phyloP scores from a whole-genome alignment of 2,797 vertebrate genomes.

The Enteromius viviparus region DNA sequence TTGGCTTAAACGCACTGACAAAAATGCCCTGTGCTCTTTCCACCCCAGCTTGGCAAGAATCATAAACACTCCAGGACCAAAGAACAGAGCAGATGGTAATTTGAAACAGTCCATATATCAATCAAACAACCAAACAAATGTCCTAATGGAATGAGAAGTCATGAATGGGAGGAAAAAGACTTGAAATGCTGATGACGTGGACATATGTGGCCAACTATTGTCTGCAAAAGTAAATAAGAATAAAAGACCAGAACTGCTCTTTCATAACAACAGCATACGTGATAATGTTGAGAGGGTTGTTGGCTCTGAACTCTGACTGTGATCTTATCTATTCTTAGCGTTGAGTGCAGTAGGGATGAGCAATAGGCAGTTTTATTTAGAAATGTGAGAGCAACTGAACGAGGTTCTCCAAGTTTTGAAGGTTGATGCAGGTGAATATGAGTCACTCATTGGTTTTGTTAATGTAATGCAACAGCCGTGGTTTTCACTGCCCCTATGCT shows the following conservation, averaged over 20 bases:
- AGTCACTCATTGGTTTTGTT: conserved; percentile 22
- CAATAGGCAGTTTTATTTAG: conserved; percentile 43
- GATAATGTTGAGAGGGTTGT: conserved; percentile 32
- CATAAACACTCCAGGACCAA: neutral
- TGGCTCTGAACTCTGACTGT: conserved; percentile 26
- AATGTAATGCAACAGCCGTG: conserved; percentile 14
- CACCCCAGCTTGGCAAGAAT: conserved; percentile 21
- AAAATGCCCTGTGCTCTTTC: conserved; percentile 4
- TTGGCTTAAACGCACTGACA: conserved; percentile 20
- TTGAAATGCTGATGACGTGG: neutral
- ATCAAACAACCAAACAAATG: conserved; percentile 11
- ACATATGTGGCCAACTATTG: neutral
- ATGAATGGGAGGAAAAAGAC: neutral
- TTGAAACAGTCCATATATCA: conserved; percentile 4
- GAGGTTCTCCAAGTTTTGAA: conserved; percentile 20
- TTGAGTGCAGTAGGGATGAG: conserved; percentile 24
- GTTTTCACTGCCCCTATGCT: neutral
- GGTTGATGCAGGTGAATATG: conserved; percentile 24
- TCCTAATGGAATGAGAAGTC: neutral
- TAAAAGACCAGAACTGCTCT: conserved; percentile 18
- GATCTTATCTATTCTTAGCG: conserved; percentile 46
- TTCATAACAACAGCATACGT: conserved; percentile 39
- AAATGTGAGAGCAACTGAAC: conserved; percentile 22
- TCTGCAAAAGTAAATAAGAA: neutral
- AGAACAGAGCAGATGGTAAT: conserved; percentile 10